These are phyloP conservation scores for Mus minutoides DNA, from an alignment of 2,797 vertebrate species.

Conservation along the genomic window DNA sequence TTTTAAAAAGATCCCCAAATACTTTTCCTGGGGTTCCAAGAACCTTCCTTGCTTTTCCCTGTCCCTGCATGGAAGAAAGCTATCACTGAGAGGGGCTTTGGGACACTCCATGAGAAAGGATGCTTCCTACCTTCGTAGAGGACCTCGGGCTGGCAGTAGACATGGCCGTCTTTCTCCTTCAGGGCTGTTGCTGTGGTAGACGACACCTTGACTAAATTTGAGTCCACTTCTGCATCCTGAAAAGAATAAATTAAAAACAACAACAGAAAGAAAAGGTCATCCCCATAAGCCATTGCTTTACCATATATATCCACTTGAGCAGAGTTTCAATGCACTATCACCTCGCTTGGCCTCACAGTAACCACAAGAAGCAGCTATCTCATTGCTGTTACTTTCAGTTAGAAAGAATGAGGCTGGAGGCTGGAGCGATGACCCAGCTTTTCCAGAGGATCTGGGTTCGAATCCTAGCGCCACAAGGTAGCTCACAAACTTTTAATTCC, in stretches of 20 bases:
- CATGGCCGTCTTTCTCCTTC: conserved; percentile 88
- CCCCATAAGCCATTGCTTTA: neutral
- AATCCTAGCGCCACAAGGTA: neutral
- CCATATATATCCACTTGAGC: neutral
- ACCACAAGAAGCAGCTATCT: neutral
- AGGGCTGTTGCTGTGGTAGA: conserved; percentile 90
- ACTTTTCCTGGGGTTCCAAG: neutral
- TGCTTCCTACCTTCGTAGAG: conserved; percentile 90
- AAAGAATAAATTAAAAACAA: conserved; percentile 68
- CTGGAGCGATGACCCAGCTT: neutral
- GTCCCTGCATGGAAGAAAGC: accelerated
- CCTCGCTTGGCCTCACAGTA: neutral
- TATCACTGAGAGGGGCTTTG: neutral
- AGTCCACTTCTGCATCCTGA: conserved; percentile 89
- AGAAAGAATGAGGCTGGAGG: neutral
- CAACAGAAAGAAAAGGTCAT: neutral
- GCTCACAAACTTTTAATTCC: neutral
- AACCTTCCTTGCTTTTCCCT: neutral
- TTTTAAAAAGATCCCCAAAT: neutral
- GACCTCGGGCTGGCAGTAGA: conserved; percentile 91
- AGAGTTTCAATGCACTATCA: neutral
- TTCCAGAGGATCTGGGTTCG: neutral
- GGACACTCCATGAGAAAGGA: neutral
- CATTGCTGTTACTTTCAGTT: neutral
- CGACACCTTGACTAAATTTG: conserved; percentile 90